phyloP scores from a whole-genome alignment of 2,888 invertebrate genomes.

The Alentia gelatinosa region DNA sequence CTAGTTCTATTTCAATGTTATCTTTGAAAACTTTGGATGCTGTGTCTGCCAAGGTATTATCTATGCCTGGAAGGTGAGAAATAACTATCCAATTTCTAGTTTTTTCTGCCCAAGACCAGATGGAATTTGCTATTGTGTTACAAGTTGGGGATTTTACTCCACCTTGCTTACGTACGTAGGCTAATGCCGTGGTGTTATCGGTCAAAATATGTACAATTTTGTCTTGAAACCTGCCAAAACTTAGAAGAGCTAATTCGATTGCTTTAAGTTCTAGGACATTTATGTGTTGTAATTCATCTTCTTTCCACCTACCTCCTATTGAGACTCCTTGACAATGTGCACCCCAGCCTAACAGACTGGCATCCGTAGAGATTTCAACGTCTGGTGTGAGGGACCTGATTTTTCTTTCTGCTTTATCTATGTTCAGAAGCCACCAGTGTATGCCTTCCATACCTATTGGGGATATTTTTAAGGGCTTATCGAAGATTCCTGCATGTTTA shows the following conservation, averaged over 20 bases:
- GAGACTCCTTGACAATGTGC: not conserved
- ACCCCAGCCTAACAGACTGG: not conserved
- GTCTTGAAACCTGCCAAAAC: not conserved
- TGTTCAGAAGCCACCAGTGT: not conserved
- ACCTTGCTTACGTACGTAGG: not conserved
- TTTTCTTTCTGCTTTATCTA: not conserved
- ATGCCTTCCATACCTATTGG: not conserved
- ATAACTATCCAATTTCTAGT: not conserved
- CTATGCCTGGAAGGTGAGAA: not conserved
- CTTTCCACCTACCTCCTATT: not conserved
- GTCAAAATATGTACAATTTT: not conserved
- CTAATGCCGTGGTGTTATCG: not conserved
- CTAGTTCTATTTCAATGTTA: not conserved
- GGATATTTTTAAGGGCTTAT: not conserved
- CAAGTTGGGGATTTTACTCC: not conserved
- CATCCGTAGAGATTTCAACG: not conserved
- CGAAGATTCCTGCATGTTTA: not conserved
- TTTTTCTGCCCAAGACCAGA: not conserved
- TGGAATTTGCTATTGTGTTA: not conserved
- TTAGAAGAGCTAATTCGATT: not conserved
- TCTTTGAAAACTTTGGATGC: not conserved
- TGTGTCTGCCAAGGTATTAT: not conserved
- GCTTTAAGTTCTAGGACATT: slow-evolving; percentile 1
- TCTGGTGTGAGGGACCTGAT: not conserved
- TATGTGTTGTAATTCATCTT: not conserved